Conservation (phyloP, 30 jellyfish, hydroid and myxozoan genomes). For the Catostylus mosaicus region DNA sequence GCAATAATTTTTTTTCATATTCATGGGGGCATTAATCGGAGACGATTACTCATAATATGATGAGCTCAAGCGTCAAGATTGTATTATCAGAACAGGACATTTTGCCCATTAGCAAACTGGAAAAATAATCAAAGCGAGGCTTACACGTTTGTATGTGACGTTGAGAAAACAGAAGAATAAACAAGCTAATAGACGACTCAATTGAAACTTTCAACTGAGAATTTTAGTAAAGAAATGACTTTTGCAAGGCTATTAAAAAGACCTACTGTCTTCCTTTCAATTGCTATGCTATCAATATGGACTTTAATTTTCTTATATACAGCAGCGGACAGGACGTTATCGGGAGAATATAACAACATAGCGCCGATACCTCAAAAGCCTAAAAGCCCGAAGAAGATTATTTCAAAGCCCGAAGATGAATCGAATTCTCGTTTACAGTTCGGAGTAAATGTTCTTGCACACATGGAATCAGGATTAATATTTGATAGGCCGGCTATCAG, state of each 20-base stretch:
- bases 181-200: not conserved
- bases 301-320: constrained; percentile 11
- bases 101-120: too few species aligned
- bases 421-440: not conserved
- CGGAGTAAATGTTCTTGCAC: not conserved
- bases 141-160: not conserved
- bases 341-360: constrained; percentile 5
- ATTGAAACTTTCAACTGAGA: not conserved
- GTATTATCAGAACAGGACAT: too few species aligned
- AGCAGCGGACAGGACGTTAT: constrained; percentile 28
- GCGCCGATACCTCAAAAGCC: not conserved
- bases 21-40: too few species aligned
- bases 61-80: too few species aligned
- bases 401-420: not conserved
- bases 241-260: not conserved
- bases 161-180: not conserved
- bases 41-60: too few species aligned
- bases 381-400: not conserved
- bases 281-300: constrained; percentile 17
- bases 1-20: too few species aligned
- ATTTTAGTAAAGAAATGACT: not conserved
- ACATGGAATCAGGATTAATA: not conserved
- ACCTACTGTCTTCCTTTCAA: constrained; percentile 11
- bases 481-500: not conserved
- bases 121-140: not conserved